These are phyloP conservation scores for Drosophila mulleri DNA, from an alignment of 2,888 invertebrate genomes.

Conservation along the genomic window DNA sequence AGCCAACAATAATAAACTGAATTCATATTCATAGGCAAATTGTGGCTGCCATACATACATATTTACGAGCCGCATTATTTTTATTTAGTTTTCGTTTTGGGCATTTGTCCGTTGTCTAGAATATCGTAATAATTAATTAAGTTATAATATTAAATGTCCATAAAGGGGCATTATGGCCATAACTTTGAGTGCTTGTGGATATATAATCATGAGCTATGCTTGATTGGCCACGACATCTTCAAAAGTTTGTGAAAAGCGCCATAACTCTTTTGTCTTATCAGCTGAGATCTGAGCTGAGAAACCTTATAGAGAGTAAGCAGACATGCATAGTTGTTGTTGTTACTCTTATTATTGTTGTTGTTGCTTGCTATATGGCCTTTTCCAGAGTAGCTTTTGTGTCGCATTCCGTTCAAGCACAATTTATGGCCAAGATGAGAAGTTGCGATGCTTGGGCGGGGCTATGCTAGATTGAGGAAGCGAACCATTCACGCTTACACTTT, in stretches of 20 bases:
- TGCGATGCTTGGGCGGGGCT: background rate
- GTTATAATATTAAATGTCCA: constrained; percentile 78
- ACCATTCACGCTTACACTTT: constrained; percentile 51
- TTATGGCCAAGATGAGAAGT: constrained; percentile 41
- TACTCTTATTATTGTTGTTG: background rate
- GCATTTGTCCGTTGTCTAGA: constrained; percentile 23
- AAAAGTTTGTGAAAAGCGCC: constrained; percentile 43
- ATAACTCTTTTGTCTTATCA: constrained; percentile 71
- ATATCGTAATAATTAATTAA: constrained; percentile 76
- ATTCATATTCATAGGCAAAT: constrained; percentile 64
- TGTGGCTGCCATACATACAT: constrained; percentile 44
- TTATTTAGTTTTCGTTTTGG: constrained; percentile 15
- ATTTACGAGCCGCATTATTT: constrained; percentile 53
- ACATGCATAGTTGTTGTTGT: background rate
- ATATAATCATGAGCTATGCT: constrained; percentile 61
- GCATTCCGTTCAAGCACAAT: constrained; percentile 44
- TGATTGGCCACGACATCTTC: constrained; percentile 57
- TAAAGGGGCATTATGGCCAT: constrained; percentile 76
- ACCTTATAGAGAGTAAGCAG: constrained; percentile 29
- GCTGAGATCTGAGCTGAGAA: constrained; percentile 41
- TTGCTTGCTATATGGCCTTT: constrained; percentile 13
- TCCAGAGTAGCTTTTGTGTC: constrained; percentile 30
- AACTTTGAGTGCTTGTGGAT: constrained; percentile 64
- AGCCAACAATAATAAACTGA: constrained; percentile 6
- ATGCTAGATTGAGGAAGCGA: constrained; percentile 15